Evolutionary conservation across 2,888 invertebrate species (phyloP).

Genomic region (Drosophila infuscata): DNA sequence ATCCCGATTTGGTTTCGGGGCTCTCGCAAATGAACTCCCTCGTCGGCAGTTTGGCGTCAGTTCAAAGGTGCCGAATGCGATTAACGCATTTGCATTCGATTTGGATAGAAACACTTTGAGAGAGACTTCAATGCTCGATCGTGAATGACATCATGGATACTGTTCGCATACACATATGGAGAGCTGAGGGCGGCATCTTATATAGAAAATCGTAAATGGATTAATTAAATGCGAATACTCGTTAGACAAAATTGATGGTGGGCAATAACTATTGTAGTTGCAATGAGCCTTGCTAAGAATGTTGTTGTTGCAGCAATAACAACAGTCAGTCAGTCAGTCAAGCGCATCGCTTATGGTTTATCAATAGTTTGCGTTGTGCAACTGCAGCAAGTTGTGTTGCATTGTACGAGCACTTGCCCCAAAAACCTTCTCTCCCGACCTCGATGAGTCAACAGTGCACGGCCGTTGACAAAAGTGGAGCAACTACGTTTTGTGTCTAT

Average conservation of each 20-base stretch:
- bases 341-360: constrained; percentile 48
- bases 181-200: constrained; percentile 28
- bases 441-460: constrained; percentile 58
- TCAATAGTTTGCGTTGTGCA: constrained; percentile 42
- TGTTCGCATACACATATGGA: constrained; percentile 12
- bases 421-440: constrained; percentile 54
- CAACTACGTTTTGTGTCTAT: constrained; percentile 38
- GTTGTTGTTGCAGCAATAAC: constrained; percentile 26
- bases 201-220: background rate
- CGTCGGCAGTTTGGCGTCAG: constrained; percentile 1
- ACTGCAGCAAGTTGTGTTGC: constrained; percentile 20
- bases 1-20: constrained; percentile 28
- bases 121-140: background rate
- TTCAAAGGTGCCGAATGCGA: constrained; percentile 47
- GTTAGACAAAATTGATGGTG: background rate
- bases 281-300: constrained; percentile 67
- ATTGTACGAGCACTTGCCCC: constrained; percentile 4
- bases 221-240: background rate
- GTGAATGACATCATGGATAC: constrained; percentile 10
- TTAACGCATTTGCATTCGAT: background rate
- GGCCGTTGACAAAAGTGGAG: constrained; percentile 49
- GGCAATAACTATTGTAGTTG: constrained; percentile 6
- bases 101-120: background rate
- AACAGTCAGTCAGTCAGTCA: constrained; percentile 34
- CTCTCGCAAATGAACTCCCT: constrained; percentile 3